Conservation (phyloP, 1,140 invertebrate species). For the Gonatopus flavifemur region DNA sequence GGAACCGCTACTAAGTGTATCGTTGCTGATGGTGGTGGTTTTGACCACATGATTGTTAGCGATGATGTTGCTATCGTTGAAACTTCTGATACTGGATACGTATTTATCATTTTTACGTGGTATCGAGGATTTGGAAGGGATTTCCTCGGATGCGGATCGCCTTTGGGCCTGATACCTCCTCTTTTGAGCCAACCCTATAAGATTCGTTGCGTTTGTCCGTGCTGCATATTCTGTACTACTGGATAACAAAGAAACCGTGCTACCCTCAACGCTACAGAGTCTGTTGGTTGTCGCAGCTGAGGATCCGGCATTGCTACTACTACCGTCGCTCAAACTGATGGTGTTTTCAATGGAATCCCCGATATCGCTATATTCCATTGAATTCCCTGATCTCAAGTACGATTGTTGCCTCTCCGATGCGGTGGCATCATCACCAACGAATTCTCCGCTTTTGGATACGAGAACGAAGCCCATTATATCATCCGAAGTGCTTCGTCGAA, state of each 20-base stretch:
- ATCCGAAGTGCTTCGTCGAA: slow-evolving; percentile 37
- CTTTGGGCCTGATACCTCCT: slow-evolving; percentile 52
- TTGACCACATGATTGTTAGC: slow-evolving; percentile 22
- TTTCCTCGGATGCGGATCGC: slow-evolving; percentile 53
- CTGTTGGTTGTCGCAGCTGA: slow-evolving; percentile 34
- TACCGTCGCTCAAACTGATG: slow-evolving; percentile 53
- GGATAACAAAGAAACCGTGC: slow-evolving; percentile 66
- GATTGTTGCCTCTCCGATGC: slow-evolving; percentile 11
- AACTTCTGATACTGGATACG: slow-evolving; percentile 11
- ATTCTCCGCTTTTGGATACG: slow-evolving; percentile 36
- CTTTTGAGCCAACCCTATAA: slow-evolving; percentile 45
- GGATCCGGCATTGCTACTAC: slow-evolving; percentile 36
- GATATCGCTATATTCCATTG: slow-evolving; percentile 65
- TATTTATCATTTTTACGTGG: neutral
- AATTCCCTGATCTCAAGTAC: slow-evolving; percentile 53
- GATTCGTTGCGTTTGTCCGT: slow-evolving; percentile 47
- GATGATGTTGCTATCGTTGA: slow-evolving; percentile 25
- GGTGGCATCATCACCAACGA: slow-evolving; percentile 28
- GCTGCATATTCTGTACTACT: slow-evolving; percentile 55
- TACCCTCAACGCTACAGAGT: slow-evolving; percentile 63
- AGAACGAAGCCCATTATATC: slow-evolving; percentile 44
- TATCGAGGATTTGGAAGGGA: slow-evolving; percentile 2
- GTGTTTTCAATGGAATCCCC: slow-evolving; percentile 62
- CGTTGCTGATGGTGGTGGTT: slow-evolving; percentile 47
- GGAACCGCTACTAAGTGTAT: slow-evolving; percentile 65